phyloP scores from a whole-genome alignment of 2,888 invertebrate genomes.

The Microdon myrmicae region DNA sequence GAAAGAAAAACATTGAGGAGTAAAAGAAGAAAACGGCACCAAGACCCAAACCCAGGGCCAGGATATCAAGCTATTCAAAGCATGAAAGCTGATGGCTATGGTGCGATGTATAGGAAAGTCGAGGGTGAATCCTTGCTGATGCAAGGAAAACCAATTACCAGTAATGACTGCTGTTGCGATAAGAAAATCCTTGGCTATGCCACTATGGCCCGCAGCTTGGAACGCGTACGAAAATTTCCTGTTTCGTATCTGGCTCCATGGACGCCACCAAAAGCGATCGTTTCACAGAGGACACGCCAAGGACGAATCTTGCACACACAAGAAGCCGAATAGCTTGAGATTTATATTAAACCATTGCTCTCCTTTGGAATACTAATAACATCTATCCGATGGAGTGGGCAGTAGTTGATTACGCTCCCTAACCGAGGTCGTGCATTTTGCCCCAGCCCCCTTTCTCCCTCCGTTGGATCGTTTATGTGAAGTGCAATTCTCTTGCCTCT shows the following conservation, averaged over 20 bases:
- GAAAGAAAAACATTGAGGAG: no score
- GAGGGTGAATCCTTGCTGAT: not conserved
- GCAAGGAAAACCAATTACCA: slow-evolving; percentile 61
- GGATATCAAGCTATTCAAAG: no score
- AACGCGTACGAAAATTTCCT: slow-evolving; percentile 48
- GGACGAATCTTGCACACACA: slow-evolving; percentile 38
- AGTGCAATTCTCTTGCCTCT: slow-evolving; percentile 28
- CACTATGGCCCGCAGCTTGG: slow-evolving; percentile 29
- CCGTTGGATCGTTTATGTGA: slow-evolving; percentile 17
- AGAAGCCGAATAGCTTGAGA: slow-evolving; percentile 41
- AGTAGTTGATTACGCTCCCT: slow-evolving; percentile 35
- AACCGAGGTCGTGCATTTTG: slow-evolving; percentile 5
- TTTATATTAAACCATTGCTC: slow-evolving; percentile 52
- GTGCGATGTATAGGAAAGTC: slow-evolving; percentile 1
- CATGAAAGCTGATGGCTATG: no score
- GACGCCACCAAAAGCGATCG: slow-evolving; percentile 9
- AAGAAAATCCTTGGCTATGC: slow-evolving; percentile 46
- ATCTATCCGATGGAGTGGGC: slow-evolving; percentile 19
- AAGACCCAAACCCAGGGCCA: no score
- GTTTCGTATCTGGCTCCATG: slow-evolving; percentile 14
- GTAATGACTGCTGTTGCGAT: slow-evolving; percentile 61
- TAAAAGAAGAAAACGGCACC: no score
- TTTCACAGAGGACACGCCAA: slow-evolving; percentile 45
- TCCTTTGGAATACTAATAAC: slow-evolving; percentile 52
- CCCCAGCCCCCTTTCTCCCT: not conserved